Evolutionary conservation across 2,113 vertebrate species (phyloP).

Genomic region (Semnornis frantzii): DNA sequence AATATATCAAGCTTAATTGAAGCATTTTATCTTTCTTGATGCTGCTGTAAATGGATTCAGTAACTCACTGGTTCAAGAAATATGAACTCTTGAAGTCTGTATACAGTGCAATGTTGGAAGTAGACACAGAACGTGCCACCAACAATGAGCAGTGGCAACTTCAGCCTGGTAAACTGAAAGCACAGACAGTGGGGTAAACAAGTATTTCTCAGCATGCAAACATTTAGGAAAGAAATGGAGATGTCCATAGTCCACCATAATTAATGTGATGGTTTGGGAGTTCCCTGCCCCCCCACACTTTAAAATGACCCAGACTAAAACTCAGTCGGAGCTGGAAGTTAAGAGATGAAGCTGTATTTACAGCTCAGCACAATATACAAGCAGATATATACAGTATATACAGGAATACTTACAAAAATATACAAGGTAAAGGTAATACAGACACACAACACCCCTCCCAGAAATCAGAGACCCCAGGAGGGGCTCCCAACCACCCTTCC

Average conservation of each 20-base stretch:
- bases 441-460: no score
- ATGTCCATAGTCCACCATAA: background rate
- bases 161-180: background rate
- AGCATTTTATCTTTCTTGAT: background rate
- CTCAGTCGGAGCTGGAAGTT: no score
- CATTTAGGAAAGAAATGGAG: background rate
- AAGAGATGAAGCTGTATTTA: no score
- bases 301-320: no score
- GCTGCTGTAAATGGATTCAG: background rate
- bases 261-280: no score
- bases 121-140: rapidly evolving
- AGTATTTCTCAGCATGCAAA: background rate
- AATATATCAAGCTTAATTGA: background rate
- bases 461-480: no score
- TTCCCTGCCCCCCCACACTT: no score
- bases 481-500: no score
- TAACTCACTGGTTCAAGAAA: background rate
- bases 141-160: background rate
- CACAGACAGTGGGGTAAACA: rapidly evolving
- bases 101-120: background rate
- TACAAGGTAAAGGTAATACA: no score
- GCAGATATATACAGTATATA: no score
- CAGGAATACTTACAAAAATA: no score
- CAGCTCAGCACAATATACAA: no score
- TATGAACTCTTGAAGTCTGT: background rate